Evolutionary conservation across 2,888 invertebrate species (phyloP).

Genomic region (Agonopterix subpropinquella): DNA sequence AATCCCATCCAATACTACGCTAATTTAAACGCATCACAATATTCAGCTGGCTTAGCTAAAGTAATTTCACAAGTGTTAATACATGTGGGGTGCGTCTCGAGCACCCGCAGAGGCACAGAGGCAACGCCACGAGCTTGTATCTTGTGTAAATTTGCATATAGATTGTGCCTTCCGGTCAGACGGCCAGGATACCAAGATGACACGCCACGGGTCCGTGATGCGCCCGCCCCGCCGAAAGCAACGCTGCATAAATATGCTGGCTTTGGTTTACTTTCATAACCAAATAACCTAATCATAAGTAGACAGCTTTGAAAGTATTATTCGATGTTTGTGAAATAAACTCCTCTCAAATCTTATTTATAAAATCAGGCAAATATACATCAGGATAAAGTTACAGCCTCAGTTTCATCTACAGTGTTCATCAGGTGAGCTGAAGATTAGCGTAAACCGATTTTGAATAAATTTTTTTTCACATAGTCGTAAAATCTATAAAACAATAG

Average conservation of each 20-base stretch:
- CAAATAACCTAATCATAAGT: background rate
- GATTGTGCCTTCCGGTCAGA: slow-evolving; percentile 74
- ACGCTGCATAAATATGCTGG: slow-evolving; percentile 39
- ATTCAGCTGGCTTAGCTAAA: background rate
- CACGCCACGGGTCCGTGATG: slow-evolving; percentile 58
- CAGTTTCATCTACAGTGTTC: too few species aligned
- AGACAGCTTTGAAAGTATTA: background rate
- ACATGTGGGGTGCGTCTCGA: slow-evolving; percentile 36
- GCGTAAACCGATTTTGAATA: too few species aligned
- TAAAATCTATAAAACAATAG: too few species aligned
- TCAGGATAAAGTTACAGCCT: too few species aligned
- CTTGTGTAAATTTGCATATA: slow-evolving; percentile 73
- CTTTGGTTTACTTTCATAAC: slow-evolving; percentile 1
- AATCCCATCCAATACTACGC: background rate
- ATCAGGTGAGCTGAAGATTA: too few species aligned
- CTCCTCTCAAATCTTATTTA: too few species aligned
- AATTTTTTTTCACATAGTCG: too few species aligned
- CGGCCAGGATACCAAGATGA: slow-evolving; percentile 56
- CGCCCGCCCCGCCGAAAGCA: slow-evolving; percentile 29
- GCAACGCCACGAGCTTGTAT: slow-evolving; percentile 62
- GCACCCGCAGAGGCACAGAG: slow-evolving; percentile 23
- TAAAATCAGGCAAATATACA: too few species aligned
- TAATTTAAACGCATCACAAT: slow-evolving; percentile 18
- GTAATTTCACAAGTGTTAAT: slow-evolving; percentile 65
- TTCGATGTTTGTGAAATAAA: too few species aligned